phyloP scores from a whole-genome alignment of 2,113 vertebrate species.

The Carettochelys insculpta region DNA sequence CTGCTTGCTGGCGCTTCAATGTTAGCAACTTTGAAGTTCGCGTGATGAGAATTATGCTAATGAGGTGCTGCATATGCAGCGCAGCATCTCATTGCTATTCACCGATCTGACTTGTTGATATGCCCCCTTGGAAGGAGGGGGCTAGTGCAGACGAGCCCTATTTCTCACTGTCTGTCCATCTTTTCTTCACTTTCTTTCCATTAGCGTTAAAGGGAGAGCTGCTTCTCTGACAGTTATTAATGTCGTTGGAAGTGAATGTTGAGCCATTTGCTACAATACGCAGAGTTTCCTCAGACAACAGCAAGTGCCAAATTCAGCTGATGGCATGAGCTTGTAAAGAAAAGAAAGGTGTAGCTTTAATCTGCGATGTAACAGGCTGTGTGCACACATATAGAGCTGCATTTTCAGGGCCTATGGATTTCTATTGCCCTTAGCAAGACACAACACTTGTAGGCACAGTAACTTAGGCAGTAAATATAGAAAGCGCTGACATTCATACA shows the following conservation, averaged over 20 bases:
- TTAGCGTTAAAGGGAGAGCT: background rate
- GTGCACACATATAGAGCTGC: fast-evolving
- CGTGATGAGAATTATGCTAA: no score
- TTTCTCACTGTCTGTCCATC: slow-evolving; percentile 4
- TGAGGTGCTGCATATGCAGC: no score
- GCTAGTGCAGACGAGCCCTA: no score
- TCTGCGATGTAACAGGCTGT: background rate
- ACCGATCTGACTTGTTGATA: no score
- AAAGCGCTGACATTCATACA: fast-evolving
- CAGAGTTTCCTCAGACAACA: background rate
- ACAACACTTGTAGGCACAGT: background rate
- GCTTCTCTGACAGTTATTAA: background rate
- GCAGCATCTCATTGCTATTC: no score
- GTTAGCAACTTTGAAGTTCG: no score
- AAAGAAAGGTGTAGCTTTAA: background rate
- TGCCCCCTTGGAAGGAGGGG: no score
- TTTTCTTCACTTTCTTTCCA: background rate
- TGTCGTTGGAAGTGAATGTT: background rate
- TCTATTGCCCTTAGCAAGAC: background rate
- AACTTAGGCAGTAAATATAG: background rate
- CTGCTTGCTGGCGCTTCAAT: no score
- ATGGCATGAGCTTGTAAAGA: fast-evolving
- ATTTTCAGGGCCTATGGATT: fast-evolving
- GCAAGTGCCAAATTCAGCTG: background rate
- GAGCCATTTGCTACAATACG: background rate